Conservation (phyloP, 2,797 vertebrate genomes). For the Malacoctenus gilli region DNA sequence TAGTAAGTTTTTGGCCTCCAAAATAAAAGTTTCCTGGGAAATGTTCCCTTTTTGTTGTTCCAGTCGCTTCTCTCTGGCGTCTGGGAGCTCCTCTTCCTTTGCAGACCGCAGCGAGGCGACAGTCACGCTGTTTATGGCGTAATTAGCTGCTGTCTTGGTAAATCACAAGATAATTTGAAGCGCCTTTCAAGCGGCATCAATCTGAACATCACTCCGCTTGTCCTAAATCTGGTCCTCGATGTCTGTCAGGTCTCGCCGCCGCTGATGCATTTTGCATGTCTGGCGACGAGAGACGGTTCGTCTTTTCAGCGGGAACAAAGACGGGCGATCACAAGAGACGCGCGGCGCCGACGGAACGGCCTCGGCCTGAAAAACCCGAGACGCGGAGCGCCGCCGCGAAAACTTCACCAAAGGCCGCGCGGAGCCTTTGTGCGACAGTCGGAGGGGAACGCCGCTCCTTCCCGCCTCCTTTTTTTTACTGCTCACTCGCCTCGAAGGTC, state of each 20-base stretch:
- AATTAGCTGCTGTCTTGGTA: constrained; percentile 41
- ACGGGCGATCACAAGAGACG: not conserved
- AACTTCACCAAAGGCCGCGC: too few relatives aligned
- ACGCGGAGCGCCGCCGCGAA: too few relatives aligned
- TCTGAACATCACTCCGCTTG: constrained; percentile 26
- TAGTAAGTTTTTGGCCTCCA: too few relatives aligned
- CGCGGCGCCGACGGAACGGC: too few relatives aligned
- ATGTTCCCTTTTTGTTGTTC: too few relatives aligned
- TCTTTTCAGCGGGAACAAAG: constrained; percentile 1
- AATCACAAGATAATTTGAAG: constrained; percentile 33
- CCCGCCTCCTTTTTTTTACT: too few relatives aligned
- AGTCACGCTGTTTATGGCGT: constrained; percentile 33
- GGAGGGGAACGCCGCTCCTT: too few relatives aligned
- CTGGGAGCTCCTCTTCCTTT: not conserved
- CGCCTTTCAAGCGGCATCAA: constrained; percentile 33
- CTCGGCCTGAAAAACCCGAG: too few relatives aligned
- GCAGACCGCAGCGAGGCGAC: constrained; percentile 9
- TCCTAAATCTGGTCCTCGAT: constrained; percentile 24
- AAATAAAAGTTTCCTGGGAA: too few relatives aligned
- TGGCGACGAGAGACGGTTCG: not conserved
- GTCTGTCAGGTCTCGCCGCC: constrained; percentile 5
- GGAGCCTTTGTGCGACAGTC: too few relatives aligned
- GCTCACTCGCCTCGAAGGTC: too few relatives aligned
- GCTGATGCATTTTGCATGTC: constrained; percentile 17
- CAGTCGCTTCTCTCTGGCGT: too few relatives aligned